A percentile compares a stretch with the other conserved stretches of the same genome.
These are phyloP conservation scores for Lasioglossum leucozonium DNA, from an alignment of 2,888 invertebrate species.

Conservation along the genomic window DNA sequence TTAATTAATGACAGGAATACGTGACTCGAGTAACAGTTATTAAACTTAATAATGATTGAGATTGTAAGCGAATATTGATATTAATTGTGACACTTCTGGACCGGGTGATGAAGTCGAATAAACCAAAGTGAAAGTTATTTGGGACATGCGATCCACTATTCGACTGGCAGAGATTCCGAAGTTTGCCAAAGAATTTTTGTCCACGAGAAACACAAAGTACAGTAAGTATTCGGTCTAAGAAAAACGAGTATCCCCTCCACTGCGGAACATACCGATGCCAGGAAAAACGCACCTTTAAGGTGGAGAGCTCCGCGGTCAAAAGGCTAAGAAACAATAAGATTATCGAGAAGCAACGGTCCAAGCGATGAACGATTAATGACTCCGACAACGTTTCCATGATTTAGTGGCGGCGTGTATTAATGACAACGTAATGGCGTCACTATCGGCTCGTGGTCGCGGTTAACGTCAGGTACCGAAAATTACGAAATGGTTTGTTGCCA, in stretches of 20 bases:
- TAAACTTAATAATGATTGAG: constrained; percentile 10
- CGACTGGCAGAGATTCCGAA: background rate
- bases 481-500: constrained; percentile 29
- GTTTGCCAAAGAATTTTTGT: background rate
- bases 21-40: background rate
- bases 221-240: too few species aligned
- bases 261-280: too few species aligned
- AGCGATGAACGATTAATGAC: constrained; percentile 39
- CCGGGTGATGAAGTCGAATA: background rate
- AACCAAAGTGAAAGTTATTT: background rate
- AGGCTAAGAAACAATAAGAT: background rate
- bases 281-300: too few species aligned
- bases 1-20: background rate
- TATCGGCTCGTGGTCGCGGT: constrained; percentile 23
- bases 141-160: background rate
- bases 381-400: constrained; percentile 46
- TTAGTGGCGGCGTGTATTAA: constrained; percentile 44
- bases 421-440: constrained; percentile 37
- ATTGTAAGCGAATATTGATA: background rate
- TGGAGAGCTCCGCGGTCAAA: background rate
- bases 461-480: constrained; percentile 43
- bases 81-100: background rate
- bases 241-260: too few species aligned
- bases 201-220: background rate
- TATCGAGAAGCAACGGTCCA: background rate